Conservation (phyloP, 2,797 vertebrate species). For the Ceryle rudis region DNA sequence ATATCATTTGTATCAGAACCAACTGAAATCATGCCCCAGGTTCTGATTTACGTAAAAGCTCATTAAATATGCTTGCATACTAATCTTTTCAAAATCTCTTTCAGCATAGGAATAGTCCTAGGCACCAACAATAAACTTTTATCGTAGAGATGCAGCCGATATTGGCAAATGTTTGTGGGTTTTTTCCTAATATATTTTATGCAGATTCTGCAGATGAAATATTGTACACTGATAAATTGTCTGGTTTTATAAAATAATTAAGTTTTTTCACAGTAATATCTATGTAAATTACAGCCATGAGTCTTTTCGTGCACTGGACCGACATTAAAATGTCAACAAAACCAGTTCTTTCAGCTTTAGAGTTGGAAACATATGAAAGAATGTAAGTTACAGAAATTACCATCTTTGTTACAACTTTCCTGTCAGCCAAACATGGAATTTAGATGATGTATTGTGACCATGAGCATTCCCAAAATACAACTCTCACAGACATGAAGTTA, state of each 20-base stretch:
- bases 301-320: neutral
- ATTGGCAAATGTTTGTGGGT: rapidly evolving
- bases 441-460: neutral
- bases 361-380: neutral
- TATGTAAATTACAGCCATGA: neutral
- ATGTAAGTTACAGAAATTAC: neutral
- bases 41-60: neutral
- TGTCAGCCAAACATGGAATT: neutral
- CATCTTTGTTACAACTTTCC: neutral
- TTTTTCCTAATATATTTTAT: neutral
- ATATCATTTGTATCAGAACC: neutral
- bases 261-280: neutral
- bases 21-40: neutral
- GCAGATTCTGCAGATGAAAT: neutral
- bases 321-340: neutral
- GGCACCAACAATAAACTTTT: neutral
- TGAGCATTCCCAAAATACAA: neutral
- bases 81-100: neutral
- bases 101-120: neutral
- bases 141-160: neutral
- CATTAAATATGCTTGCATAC: neutral
- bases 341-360: neutral
- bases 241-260: neutral
- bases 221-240: neutral
- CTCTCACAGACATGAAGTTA: neutral